Percentiles rank a stretch among this genome's conserved stretches.
Conservation (phyloP, 2,888 invertebrate species). For the Cephus sareptanus region DNA sequence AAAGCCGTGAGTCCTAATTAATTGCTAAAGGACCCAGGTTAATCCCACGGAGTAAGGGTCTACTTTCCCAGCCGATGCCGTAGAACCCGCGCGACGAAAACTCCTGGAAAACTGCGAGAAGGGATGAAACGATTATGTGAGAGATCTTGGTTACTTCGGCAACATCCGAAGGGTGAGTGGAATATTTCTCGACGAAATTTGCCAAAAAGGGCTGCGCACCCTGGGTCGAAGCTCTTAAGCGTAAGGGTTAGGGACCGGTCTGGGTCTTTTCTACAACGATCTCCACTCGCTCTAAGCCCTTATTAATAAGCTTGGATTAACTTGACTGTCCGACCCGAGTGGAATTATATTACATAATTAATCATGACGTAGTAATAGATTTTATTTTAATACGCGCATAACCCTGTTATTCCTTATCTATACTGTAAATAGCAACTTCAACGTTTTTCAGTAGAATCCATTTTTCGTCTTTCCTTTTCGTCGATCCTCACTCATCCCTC, state of each 20-base stretch:
- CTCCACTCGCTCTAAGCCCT: slow-evolving; percentile 52
- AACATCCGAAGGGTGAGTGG: neutral
- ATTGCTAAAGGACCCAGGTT: slow-evolving; percentile 34
- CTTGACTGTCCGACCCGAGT: slow-evolving; percentile 37
- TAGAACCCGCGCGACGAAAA: slow-evolving; percentile 13
- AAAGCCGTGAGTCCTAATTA: slow-evolving; percentile 44
- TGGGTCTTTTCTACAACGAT: slow-evolving; percentile 46
- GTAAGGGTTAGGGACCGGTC: slow-evolving; percentile 54
- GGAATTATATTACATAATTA: slow-evolving; percentile 45
- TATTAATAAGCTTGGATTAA: slow-evolving; percentile 53
- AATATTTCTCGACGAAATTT: neutral
- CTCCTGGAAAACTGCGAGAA: slow-evolving; percentile 25
- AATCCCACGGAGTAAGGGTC: slow-evolving; percentile 35
- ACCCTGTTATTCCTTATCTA: neutral
- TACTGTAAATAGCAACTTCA: neutral
- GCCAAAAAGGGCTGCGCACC: neutral
- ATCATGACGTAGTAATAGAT: slow-evolving; percentile 22
- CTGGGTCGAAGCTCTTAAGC: slow-evolving; percentile 41
- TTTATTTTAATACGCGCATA: neutral
- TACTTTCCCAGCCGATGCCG: slow-evolving; percentile 43
- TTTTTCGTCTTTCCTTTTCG: neutral
- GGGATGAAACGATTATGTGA: slow-evolving; percentile 60
- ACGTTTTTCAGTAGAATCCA: neutral
- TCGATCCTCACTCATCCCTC: neutral
- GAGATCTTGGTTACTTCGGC: slow-evolving; percentile 53